Conservation (phyloP, 2,113 vertebrate species). For the Scalopus aquaticus region DNA sequence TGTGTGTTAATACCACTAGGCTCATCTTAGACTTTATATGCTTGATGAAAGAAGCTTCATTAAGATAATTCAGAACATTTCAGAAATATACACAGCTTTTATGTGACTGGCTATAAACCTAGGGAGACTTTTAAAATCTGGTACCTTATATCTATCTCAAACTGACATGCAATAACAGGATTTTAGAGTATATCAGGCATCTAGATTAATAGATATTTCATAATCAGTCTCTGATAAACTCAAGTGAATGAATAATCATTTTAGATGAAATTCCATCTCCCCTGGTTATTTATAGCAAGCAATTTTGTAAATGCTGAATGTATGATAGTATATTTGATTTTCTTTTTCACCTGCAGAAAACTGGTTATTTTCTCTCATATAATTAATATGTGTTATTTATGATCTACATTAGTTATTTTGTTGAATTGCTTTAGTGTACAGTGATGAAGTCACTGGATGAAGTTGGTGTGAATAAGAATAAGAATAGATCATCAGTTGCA, state of each 20-base stretch:
- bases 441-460: background rate
- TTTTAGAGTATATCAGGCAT: background rate
- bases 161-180: background rate
- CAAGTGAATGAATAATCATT: background rate
- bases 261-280: background rate
- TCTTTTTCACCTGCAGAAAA: conserved; percentile 22
- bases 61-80: conserved; percentile 22
- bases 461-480: background rate
- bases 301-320: conserved; percentile 25
- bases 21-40: background rate
- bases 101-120: background rate
- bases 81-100: conserved; percentile 28
- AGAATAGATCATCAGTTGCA: background rate
- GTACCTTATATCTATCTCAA: background rate
- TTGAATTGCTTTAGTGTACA: background rate
- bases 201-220: conserved; percentile 34
- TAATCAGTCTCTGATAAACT: conserved; percentile 30
- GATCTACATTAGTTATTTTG: conserved; percentile 5
- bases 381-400: conserved; percentile 13
- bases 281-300: conserved; percentile 22
- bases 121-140: conserved; percentile 19
- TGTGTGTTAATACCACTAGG: background rate
- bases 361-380: conserved; percentile 38
- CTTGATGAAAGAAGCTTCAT: conserved; percentile 11
- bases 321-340: background rate